Evolutionary conservation across 2,113 vertebrate species (phyloP).

Genomic region (Chaenogobius annularis): DNA sequence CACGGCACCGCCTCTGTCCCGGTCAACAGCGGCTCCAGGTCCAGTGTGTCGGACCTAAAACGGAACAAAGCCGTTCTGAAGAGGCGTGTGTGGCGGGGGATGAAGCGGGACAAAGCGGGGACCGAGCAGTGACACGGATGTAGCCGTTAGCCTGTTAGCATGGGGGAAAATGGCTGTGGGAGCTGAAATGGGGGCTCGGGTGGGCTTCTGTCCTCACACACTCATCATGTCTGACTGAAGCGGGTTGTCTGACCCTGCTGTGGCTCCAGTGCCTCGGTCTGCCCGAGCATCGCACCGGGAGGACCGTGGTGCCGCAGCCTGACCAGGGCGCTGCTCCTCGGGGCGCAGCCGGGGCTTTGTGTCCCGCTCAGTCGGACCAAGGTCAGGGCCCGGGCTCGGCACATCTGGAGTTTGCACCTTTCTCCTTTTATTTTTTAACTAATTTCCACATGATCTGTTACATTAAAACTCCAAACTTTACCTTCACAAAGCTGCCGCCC

Average conservation of each 20-base stretch:
- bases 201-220: background rate
- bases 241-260: background rate
- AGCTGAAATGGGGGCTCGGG: slow-evolving; percentile 13
- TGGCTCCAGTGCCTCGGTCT: background rate
- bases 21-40: background rate
- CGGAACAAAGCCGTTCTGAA: background rate
- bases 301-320: background rate
- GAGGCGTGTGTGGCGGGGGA: background rate
- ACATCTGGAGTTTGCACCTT: too few species aligned
- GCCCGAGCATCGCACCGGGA: background rate
- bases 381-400: background rate
- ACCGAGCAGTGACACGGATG: background rate
- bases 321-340: background rate
- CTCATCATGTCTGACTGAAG: background rate
- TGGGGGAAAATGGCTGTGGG: slow-evolving; percentile 5
- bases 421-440: too few species aligned
- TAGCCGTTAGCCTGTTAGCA: slow-evolving; percentile 10
- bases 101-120: background rate
- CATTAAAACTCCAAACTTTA: too few species aligned
- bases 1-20: background rate
- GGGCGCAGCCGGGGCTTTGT: background rate
- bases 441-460: too few species aligned
- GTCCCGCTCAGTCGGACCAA: slow-evolving; percentile 5
- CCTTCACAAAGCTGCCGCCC: too few species aligned
- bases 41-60: background rate